A percentile compares a stretch with the other conserved stretches of the same genome.
phyloP scores from a whole-genome alignment of 2,113 vertebrate species.

The Pseudorhombus dupliciocellatus region DNA sequence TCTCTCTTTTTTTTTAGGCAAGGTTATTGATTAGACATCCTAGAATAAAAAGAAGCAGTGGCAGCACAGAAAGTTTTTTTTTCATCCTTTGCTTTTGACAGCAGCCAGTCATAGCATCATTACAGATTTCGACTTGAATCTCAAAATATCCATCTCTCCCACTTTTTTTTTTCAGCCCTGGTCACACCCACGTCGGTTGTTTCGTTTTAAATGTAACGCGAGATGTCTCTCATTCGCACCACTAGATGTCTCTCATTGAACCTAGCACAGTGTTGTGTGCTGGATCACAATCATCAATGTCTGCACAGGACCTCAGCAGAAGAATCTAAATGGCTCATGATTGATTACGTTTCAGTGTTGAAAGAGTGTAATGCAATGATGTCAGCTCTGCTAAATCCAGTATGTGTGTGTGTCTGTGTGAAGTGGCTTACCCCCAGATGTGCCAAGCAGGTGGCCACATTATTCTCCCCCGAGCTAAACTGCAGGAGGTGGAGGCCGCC shows the following conservation, averaged over 20 bases:
- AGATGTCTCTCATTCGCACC: slow-evolving; percentile 9
- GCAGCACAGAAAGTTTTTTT: background rate
- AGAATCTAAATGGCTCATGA: slow-evolving; percentile 33
- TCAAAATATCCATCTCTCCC: background rate
- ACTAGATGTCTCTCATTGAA: slow-evolving; percentile 36
- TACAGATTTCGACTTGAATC: background rate
- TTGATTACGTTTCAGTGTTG: slow-evolving; percentile 15
- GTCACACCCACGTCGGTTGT: background rate
- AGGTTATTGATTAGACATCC: background rate
- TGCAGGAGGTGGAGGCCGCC: slow-evolving; percentile 21
- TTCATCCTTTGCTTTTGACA: background rate
- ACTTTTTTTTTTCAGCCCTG: background rate
- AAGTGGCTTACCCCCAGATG: slow-evolving; percentile 51
- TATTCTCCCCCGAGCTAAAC: slow-evolving; percentile 38
- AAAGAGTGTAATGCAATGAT: slow-evolving; percentile 15
- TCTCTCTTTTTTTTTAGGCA: slow-evolving; percentile 4
- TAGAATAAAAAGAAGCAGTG: background rate
- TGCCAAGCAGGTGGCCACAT: slow-evolving; percentile 63
- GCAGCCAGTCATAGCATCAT: background rate
- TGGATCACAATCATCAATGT: slow-evolving; percentile 11
- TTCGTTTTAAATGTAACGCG: slow-evolving; percentile 15
- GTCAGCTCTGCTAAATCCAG: background rate
- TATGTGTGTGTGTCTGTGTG: slow-evolving; percentile 1
- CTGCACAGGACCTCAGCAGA: slow-evolving; percentile 23
- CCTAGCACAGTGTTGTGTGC: background rate